Evolutionary conservation across 2,888 invertebrate species (phyloP).

Genomic region (Athalia rosae): DNA sequence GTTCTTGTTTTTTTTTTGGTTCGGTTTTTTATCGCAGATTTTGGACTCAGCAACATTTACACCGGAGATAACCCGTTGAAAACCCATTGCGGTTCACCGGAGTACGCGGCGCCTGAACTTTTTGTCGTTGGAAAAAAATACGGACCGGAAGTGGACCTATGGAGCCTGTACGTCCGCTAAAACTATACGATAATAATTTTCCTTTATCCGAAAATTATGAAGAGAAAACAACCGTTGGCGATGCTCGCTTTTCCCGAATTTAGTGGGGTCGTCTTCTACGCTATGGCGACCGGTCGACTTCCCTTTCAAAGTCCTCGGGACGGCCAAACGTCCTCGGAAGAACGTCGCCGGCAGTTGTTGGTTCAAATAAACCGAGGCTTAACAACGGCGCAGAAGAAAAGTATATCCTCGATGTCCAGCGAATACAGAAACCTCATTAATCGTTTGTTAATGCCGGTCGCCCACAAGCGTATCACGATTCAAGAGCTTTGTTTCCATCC

Average conservation of each 20-base stretch:
- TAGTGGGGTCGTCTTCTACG: conserved; percentile 85
- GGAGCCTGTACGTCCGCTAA: conserved; percentile 80
- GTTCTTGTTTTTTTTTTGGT: too few relatives aligned
- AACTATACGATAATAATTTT: neutral
- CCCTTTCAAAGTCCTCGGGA: conserved; percentile 77
- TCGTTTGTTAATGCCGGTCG: conserved; percentile 76
- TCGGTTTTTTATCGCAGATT: conserved; percentile 75
- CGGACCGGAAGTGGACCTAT: conserved; percentile 86
- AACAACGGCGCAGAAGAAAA: conserved; percentile 76
- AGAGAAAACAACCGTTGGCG: neutral
- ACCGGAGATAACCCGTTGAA: conserved; percentile 77
- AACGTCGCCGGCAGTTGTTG: conserved; percentile 78
- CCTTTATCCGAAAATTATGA: neutral
- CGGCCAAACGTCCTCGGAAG: conserved; percentile 74
- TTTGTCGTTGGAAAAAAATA: conserved; percentile 82
- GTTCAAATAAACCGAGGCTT: conserved; percentile 82
- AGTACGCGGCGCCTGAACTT: conserved; percentile 87
- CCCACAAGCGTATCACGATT: conserved; percentile 76
- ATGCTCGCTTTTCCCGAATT: too few relatives aligned
- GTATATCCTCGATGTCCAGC: conserved; percentile 73
- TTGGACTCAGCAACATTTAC: conserved; percentile 84
- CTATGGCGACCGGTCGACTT: conserved; percentile 83
- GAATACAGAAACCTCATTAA: conserved; percentile 75
- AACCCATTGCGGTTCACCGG: conserved; percentile 87
- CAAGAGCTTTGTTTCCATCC: conserved; percentile 78